Evolutionary conservation across 2,888 invertebrate genomes (phyloP).

Genomic region (Homarus gammarus): DNA sequence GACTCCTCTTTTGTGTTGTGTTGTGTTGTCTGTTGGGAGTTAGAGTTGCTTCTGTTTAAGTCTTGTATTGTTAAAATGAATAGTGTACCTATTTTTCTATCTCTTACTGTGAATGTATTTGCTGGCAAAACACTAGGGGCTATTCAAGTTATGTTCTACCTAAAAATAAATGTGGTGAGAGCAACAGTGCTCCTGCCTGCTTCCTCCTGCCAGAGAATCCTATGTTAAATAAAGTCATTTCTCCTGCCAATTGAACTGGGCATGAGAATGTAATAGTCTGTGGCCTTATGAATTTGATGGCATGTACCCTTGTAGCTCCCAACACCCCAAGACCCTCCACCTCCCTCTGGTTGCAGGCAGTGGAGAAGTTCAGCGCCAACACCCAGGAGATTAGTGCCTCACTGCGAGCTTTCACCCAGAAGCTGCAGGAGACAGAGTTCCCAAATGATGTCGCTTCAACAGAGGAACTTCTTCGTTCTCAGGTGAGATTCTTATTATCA

Average conservation of each 20-base stretch:
- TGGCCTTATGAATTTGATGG: conserved; percentile 38
- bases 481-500: too few relatives aligned
- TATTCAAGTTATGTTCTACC: conserved; percentile 14
- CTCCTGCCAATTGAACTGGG: conserved; percentile 47
- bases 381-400: conserved; percentile 93
- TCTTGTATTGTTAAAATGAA: conserved; percentile 21
- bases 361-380: conserved; percentile 95
- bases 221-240: conserved; percentile 26
- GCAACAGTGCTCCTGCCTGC: conserved; percentile 19
- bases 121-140: conserved; percentile 23
- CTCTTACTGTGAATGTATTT: conserved; percentile 23
- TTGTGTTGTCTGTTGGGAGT: conserved; percentile 31
- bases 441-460: conserved; percentile 96
- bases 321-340: conserved; percentile 57
- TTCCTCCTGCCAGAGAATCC: background rate
- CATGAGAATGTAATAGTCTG: conserved; percentile 21
- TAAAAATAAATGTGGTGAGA: conserved; percentile 7
- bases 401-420: conserved; percentile 91
- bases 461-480: conserved; percentile 90
- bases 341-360: conserved; percentile 83
- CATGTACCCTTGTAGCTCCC: conserved; percentile 26
- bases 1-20: background rate
- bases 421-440: conserved; percentile 93
- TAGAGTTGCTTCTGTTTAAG: conserved; percentile 33
- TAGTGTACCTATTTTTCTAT: background rate